Evolutionary conservation across 2,888 invertebrate species (phyloP), one percentile per base, ranked within the genome.

Genomic region (Brachypalpus laphriformis): DNA sequence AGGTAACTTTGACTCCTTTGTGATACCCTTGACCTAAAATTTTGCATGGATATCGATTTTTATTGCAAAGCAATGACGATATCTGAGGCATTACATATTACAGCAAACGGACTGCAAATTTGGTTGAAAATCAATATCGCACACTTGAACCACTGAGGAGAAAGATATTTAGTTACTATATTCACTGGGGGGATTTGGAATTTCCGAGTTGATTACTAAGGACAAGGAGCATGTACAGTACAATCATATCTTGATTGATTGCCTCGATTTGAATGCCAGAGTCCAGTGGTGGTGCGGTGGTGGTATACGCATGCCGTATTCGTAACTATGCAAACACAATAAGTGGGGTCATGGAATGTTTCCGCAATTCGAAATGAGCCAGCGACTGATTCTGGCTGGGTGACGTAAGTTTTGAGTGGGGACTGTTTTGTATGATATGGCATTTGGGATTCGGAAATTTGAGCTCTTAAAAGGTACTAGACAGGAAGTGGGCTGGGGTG

Each of bases 211-310:
- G n/a, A n/a, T n/a, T n/a, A n/a, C n/a, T n/a, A n/a, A n/a, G n/a
- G n/a, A n/a, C n/a, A n/a, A n/a, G n/a, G n/a, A n/a, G 34, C 61
- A 76, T 18, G 16, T 20, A 4, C 14, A n/a, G 42, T 37, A 66
- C 47, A 76, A 66, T 76, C 42, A 40, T 76, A 68, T 76, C 66
- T 76, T 68, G 76, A 68, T 76, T 68, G 76, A 68, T 68, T 68
- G 68, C 66, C 59, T 42, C 68, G 68, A 61, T 61, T 68, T 76
- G 66, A 76, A 59, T 70, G 45, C 54, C 34, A 40, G 28, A n/a
- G n/a, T n/a, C 14, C 20, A 45, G 42, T 22, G 31, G 20, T 18
- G 18, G 45, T 45, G 49, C 20, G 25, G 9, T 28, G 7, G 22
- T 71, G 22, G 22, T 25, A 18, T 40, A 68, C 68, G 68, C 68